Percentiles rank a stretch among this genome's conserved stretches.
Evolutionary conservation across 2,797 vertebrate species (phyloP).

Genomic region (Sarcoramphus papa): DNA sequence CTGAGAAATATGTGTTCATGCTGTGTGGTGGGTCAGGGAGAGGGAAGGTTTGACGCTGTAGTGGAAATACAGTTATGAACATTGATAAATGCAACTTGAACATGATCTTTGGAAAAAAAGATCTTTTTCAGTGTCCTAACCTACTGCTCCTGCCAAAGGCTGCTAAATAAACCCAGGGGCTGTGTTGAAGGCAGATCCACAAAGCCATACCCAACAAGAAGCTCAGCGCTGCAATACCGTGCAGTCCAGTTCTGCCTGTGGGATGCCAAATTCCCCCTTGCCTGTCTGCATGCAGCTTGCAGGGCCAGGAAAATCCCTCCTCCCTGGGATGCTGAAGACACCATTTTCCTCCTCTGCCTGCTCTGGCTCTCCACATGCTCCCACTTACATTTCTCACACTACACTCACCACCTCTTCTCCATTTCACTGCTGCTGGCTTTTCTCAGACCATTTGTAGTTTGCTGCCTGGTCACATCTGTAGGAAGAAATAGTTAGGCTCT

Average conservation of each 20-base stretch:
- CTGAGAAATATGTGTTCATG: fast-evolving
- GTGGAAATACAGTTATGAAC: background rate
- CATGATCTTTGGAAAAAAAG: background rate
- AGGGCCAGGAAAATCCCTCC: background rate
- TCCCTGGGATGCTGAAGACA: background rate
- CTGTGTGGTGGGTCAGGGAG: background rate
- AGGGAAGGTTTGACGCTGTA: background rate
- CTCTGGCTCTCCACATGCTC: background rate
- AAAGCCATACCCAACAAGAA: background rate
- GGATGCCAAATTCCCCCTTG: too few relatives aligned
- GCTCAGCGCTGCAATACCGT: background rate
- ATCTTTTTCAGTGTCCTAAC: background rate
- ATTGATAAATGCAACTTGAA: background rate
- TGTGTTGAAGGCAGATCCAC: background rate
- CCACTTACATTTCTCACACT: background rate
- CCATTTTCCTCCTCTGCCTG: background rate
- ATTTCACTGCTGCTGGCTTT: background rate
- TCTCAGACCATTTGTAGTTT: background rate
- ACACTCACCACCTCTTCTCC: background rate
- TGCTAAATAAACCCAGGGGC: background rate
- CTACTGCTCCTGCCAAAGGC: background rate
- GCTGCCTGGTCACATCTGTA: background rate
- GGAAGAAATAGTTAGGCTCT: background rate
- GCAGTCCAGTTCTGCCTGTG: background rate
- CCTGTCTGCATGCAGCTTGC: background rate